Base-by-base conservation (phyloP, 2,113 vertebrate species). In the human region DNA sequence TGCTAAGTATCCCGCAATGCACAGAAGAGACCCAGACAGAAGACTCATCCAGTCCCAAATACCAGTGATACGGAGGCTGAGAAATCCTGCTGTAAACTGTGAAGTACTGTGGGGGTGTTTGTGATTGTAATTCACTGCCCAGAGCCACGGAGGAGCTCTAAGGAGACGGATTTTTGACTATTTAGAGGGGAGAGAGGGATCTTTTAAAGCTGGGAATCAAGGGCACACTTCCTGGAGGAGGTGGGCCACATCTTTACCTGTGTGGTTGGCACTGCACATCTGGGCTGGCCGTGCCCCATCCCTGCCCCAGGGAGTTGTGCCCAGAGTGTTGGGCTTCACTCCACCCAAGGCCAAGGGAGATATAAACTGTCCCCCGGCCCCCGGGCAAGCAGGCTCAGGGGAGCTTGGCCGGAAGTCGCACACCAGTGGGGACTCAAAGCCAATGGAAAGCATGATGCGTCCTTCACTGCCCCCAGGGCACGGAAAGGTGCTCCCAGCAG, bases 141-240 rank as follows among this genome's bases (percentile, higher is more conserved):
- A 59, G 85, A 92, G 48, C 86, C 48, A 3, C 7, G 9, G 48
- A 82, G 38, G 68, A 32, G 52, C 50, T 66, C 55, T 11, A 25
- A 59, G 52, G 45, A 57, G 61, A 43, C 5, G 14, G 14, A 13
- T 3, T 75, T 93, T 87, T 48, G 61, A 73, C 52, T 78, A 2
- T 84, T 92, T 68, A 52, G 83, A 40, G 79, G 80, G n/a, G 22
- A 79, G n/a, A 25, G 35, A 85, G 72, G 16, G 25, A 8, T 70
- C 43, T 30, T 76, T 84, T 85, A 35, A 20, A 82, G 72, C 32
- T 40, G 80, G 84, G 57, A 50, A 27, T 18, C 1, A 12, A 70
- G 68, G 93, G 43, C 17, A 20, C 8, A 30, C 50, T 95, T 89
- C 52, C 45, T 82, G 52, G 85, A 32, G 75, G 20, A 82, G 86